phyloP scores from a whole-genome alignment of 92 coral and sea anemone genomes.

The Siderastrea radians region DNA sequence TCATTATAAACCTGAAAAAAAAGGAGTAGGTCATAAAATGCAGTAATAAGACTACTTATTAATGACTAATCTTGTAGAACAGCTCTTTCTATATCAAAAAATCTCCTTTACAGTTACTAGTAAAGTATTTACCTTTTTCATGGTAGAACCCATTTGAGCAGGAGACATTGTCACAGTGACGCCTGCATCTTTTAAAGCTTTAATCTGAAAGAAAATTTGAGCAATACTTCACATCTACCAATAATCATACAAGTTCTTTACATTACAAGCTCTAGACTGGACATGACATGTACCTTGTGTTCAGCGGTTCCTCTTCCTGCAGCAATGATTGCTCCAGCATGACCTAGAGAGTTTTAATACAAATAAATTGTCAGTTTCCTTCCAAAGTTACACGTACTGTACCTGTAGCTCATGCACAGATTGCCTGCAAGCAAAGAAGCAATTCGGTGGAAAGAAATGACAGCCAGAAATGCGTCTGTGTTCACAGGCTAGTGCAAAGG shows the following conservation, averaged over 20 bases:
- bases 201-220: constrained; percentile 69
- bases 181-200: constrained; percentile 94
- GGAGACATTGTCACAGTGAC: constrained; percentile 94
- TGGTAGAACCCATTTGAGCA: constrained; percentile 96
- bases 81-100: too few relatives aligned
- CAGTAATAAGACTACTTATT: not conserved
- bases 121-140: constrained; percentile 78
- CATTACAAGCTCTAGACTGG: not conserved
- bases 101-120: not conserved
- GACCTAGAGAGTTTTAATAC: constrained; percentile 63
- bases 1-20: constrained; percentile 56
- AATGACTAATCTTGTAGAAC: too few relatives aligned
- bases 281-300: constrained; percentile 73
- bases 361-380: not conserved
- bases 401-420: too few relatives aligned
- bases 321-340: constrained; percentile 97
- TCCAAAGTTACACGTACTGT: not conserved
- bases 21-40: not conserved
- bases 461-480: too few relatives aligned
- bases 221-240: not conserved
- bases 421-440: too few relatives aligned
- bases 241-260: not conserved
- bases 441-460: too few relatives aligned
- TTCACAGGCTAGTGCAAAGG: too few relatives aligned
- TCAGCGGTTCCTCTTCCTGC: constrained; percentile 96